Base-by-base conservation (phyloP, 2,888 invertebrate genomes). In the Trachelus troglodyta region DNA sequence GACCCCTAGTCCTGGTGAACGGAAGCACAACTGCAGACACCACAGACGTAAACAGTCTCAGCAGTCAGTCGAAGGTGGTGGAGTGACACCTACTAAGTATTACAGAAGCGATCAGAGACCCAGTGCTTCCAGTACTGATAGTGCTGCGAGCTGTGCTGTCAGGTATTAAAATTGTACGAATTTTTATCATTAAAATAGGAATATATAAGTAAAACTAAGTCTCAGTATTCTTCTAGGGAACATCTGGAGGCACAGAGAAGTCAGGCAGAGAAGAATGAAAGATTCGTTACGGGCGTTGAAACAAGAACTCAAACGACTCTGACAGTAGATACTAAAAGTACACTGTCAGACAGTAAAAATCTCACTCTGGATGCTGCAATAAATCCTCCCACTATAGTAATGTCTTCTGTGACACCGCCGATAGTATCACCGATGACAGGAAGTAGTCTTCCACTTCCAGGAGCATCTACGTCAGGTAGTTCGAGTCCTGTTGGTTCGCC, bases 321-420 rank as follows among this genome's bases (percentile, higher is more conserved):
- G 9, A 86, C 86, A 31, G 69, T 77, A 71, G 86, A 79, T 30
- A 31, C 77, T 11, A 56, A 40, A 6, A 33, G 71, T 12, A 81
- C 79, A n/a, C 80, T 76, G 12, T 74, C 81, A 4, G 83, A 85
- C 1, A 83, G 80, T 73, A 86, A 82, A 56, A 81, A 69, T 34
- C 76, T 89, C 37, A 85, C 80, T 15, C 79, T 90, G 35, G 90
- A 90, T 6, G 82, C 90, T 31, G 86, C 87, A 6, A 83, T 92
- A 69, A 91, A 89, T 40, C 94, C 95, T 15, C 97, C 97, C 6
- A 96, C 96, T 33, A 97, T 97, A 80, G 95, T 97, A 76, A 97
- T 94, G 86, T 96, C 96, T 71, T 96, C 96, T 79, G 96, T 97
- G 33, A 96, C 96, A 68, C 96, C 97, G 30, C 96, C 96, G 73